These are phyloP conservation scores for Aproaerema taeniolella DNA, from an alignment of 2,888 invertebrate species.

Conservation along the genomic window DNA sequence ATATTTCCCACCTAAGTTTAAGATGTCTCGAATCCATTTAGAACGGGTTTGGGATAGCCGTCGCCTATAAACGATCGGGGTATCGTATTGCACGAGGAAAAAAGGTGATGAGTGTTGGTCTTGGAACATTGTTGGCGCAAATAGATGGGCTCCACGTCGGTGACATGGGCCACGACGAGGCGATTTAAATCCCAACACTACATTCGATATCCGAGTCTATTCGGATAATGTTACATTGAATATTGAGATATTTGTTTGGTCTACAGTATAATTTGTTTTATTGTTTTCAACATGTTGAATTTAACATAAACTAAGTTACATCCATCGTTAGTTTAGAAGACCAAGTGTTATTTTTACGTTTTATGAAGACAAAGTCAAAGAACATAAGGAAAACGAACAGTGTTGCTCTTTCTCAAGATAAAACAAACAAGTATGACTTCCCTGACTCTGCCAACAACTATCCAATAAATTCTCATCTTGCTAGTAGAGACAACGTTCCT, in stretches of 20 bases:
- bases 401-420: too few relatives aligned
- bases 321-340: too few relatives aligned
- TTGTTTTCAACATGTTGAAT: background rate
- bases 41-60: conserved; percentile 63
- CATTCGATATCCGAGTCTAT: conserved; percentile 36
- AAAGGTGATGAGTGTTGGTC: conserved; percentile 69
- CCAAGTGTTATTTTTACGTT: too few relatives aligned
- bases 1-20: conserved; percentile 61
- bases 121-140: conserved; percentile 53
- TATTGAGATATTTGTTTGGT: conserved; percentile 17
- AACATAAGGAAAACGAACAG: too few relatives aligned
- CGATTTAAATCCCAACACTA: conserved; percentile 46
- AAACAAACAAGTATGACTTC: too few relatives aligned
- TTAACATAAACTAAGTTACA: too few relatives aligned
- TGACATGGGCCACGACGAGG: conserved; percentile 40
- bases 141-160: conserved; percentile 46
- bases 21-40: conserved; percentile 57
- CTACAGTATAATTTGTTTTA: conserved; percentile 1
- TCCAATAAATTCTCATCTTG: too few relatives aligned
- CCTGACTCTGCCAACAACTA: too few relatives aligned
- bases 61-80: conserved; percentile 64
- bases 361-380: too few relatives aligned
- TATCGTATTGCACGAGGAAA: conserved; percentile 70
- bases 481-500: too few relatives aligned
- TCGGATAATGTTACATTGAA: conserved; percentile 42